Evolutionary conservation across 2,113 vertebrate species (phyloP).

Genomic region (Centropus bengalensis): DNA sequence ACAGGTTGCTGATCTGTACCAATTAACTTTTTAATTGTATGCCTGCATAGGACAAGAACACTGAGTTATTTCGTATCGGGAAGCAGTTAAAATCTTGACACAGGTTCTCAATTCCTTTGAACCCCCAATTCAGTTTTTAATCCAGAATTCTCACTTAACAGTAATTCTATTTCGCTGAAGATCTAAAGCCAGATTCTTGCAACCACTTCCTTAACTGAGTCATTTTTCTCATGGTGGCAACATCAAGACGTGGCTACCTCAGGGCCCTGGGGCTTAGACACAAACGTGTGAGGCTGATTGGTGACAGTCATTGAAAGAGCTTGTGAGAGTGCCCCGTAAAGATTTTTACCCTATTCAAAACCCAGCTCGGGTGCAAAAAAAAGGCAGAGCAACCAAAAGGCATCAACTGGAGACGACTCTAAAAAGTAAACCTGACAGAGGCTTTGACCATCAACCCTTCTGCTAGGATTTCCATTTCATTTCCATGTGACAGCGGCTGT

Average conservation of each 20-base stretch:
- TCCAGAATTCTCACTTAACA: background rate
- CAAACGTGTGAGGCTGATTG: background rate
- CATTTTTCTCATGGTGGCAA: slow-evolving; percentile 30
- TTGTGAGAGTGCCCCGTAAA: background rate
- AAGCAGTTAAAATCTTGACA: background rate
- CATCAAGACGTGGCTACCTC: background rate
- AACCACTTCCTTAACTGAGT: slow-evolving; percentile 61
- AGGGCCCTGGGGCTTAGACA: background rate
- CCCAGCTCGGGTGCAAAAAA: background rate
- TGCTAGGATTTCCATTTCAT: accelerated
- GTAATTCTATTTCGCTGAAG: slow-evolving; percentile 9
- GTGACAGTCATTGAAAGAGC: background rate
- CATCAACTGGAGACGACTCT: background rate
- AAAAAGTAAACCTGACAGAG: background rate
- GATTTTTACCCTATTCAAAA: background rate
- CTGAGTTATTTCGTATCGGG: background rate
- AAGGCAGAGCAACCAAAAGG: background rate
- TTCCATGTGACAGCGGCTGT: background rate
- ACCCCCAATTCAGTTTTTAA: background rate
- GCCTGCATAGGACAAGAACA: background rate
- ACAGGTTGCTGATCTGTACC: background rate
- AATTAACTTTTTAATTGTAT: background rate
- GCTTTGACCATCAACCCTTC: background rate
- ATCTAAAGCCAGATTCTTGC: slow-evolving; percentile 45
- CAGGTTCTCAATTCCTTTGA: background rate